Evolutionary conservation across 2,888 invertebrate genomes (phyloP), one percentile per base, ranked within the genome.

Genomic region (Prostheceraeus crozeri): DNA sequence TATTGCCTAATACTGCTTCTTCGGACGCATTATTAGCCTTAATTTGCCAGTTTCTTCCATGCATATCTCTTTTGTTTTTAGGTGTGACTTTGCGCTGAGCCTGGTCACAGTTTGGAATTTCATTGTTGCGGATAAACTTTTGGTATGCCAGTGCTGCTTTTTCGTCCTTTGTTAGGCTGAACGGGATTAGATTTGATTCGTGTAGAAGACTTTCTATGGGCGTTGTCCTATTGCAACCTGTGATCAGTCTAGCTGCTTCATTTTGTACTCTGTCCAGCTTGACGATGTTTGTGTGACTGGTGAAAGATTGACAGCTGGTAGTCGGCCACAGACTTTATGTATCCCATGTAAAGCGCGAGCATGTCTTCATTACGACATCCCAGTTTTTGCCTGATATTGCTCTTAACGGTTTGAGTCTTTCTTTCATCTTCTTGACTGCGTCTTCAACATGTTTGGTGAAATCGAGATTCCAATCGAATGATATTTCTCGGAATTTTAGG

Each of bases 161-260:
- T 14, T 4, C 19, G 40, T 40, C 40, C 19, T 19, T 40, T 40
- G 40, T 40, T 40, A 6, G 19, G n/a, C 19, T 40, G 14, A 40
- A 40, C 6, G 6, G n/a, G 6, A 40, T 40, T n/a, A 40, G 40
- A 4, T 40, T 14, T 4, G 40, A 14, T 40, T 40, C 40, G n/a
- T 8, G 40, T 6, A 40, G 40, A 16, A 40, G 14, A 10, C 14
- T 6, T 40, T 14, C 40, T 4, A 40, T 40, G n/a, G 40, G 40
- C 19, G 40, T 40, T 6, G 19, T 40, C 40, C 19, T 40, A 14
- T 40, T 14, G 19, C 40, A 40, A 6, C 40, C 40, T 40, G 40
- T 40, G n/a, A 40, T 40, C 19, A 33, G 14, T 40, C 40, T 40
- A 16, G 40, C 40, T 40, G 40, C 40, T 14, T 40, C n/a, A 19